Evolutionary conservation across 2,797 vertebrate species (phyloP).

Genomic region (Limnodromus scolopaceus): DNA sequence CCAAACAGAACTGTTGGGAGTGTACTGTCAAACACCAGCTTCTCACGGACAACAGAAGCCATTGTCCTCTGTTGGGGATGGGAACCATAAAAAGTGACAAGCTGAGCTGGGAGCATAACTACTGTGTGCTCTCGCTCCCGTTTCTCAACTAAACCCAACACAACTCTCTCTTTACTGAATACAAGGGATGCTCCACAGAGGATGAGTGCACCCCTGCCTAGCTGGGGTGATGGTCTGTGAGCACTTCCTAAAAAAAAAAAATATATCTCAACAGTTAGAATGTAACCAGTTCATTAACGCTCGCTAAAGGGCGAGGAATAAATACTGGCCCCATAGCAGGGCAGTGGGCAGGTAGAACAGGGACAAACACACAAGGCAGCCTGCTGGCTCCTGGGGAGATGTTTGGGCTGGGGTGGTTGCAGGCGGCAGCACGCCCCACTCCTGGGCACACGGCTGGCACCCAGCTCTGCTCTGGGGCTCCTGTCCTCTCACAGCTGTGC

Average conservation of each 20-base stretch:
- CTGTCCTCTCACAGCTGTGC: background rate
- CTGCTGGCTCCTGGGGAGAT: background rate
- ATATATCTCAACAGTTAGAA: background rate
- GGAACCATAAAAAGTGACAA: conserved; percentile 14
- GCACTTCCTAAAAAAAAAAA: background rate
- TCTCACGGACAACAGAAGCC: conserved; percentile 29
- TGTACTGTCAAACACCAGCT: conserved; percentile 18
- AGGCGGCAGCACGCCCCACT: background rate
- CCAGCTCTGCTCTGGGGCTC: background rate
- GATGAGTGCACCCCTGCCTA: background rate
- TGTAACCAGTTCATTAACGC: background rate
- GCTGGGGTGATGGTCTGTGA: background rate
- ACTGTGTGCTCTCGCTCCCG: background rate
- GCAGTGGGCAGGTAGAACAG: background rate
- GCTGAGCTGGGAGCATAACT: background rate
- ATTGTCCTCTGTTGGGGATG: conserved; percentile 39
- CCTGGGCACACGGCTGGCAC: background rate
- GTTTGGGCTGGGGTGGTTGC: fast-evolving
- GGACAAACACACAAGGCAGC: too few species aligned
- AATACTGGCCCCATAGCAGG: background rate
- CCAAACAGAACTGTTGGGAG: background rate
- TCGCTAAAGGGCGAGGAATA: background rate
- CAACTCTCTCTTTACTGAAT: background rate
- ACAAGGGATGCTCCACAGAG: background rate
- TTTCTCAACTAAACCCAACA: background rate